Conservation (phyloP, 2,888 invertebrate species). For the Cenopis cana region DNA sequence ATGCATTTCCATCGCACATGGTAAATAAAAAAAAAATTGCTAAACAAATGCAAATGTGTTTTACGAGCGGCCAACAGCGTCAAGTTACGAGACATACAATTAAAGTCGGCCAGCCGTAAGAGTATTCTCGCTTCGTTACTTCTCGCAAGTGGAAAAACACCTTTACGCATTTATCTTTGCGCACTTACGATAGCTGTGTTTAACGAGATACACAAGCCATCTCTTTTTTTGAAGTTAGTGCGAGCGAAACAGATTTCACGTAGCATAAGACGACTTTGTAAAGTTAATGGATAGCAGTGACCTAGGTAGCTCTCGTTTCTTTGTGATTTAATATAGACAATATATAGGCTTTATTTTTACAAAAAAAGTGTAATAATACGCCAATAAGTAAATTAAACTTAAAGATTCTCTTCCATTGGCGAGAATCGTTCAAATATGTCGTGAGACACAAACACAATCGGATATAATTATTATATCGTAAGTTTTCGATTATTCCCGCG, state of each 20-base stretch:
- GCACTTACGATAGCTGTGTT: not conserved
- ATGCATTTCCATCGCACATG: too few relatives aligned
- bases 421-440: not conserved
- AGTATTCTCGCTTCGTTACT: too few relatives aligned
- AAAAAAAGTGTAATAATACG: not conserved
- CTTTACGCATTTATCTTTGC: not conserved
- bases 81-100: too few relatives aligned
- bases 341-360: not conserved
- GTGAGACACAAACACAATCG: not conserved
- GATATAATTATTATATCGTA: not conserved
- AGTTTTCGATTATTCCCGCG: not conserved
- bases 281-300: not conserved
- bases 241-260: not conserved
- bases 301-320: not conserved
- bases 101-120: too few relatives aligned
- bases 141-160: too few relatives aligned
- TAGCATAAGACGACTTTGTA: not conserved
- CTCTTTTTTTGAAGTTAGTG: not conserved
- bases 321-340: not conserved
- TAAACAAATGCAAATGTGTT: too few relatives aligned
- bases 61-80: too few relatives aligned
- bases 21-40: too few relatives aligned
- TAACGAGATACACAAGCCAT: not conserved
- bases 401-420: not conserved
- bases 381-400: not conserved